These are phyloP conservation scores for Drosophila micromelanica DNA, from an alignment of 1,140 invertebrate species.

Conservation along the genomic window DNA sequence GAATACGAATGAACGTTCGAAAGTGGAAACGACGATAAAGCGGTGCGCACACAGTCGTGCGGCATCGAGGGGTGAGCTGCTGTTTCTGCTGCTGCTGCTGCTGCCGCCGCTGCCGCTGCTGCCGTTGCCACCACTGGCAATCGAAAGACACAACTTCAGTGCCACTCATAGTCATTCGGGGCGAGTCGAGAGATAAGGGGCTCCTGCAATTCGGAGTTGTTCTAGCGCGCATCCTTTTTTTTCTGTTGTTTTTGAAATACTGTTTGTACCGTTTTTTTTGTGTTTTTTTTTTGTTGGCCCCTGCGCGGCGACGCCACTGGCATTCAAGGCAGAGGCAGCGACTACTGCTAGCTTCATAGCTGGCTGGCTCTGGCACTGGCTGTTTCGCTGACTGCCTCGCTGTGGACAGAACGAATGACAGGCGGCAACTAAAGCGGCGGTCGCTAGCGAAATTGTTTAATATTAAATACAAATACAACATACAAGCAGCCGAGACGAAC, in stretches of 20 bases:
- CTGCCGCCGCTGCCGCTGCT: not conserved
- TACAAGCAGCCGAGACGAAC: constrained; percentile 19
- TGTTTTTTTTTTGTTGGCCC: constrained; percentile 6
- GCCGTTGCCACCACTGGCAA: constrained; percentile 10
- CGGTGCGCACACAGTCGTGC: constrained; percentile 58
- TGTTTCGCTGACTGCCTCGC: constrained; percentile 72
- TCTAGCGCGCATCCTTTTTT: constrained; percentile 41
- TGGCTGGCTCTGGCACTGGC: constrained; percentile 52
- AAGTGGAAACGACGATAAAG: constrained; percentile 55
- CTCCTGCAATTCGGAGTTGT: constrained; percentile 35
- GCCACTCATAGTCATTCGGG: constrained; percentile 19
- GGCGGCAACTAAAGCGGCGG: constrained; percentile 72
- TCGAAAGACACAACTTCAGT: constrained; percentile 40
- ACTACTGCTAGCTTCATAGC: constrained; percentile 68
- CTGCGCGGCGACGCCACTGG: constrained; percentile 55
- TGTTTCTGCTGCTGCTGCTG: constrained; percentile 1
- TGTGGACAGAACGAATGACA: constrained; percentile 78
- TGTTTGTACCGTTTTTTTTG: constrained; percentile 18
- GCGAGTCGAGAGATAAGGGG: constrained; percentile 41
- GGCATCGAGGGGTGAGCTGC: constrained; percentile 61
- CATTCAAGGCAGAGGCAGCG: constrained; percentile 35
- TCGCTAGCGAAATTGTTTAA: constrained; percentile 52
- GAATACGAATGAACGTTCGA: constrained; percentile 58
- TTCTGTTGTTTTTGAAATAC: constrained; percentile 14
- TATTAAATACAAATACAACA: constrained; percentile 41